phyloP scores from a whole-genome alignment of 2,797 vertebrate species.

The Scomberomorus guttatus region DNA sequence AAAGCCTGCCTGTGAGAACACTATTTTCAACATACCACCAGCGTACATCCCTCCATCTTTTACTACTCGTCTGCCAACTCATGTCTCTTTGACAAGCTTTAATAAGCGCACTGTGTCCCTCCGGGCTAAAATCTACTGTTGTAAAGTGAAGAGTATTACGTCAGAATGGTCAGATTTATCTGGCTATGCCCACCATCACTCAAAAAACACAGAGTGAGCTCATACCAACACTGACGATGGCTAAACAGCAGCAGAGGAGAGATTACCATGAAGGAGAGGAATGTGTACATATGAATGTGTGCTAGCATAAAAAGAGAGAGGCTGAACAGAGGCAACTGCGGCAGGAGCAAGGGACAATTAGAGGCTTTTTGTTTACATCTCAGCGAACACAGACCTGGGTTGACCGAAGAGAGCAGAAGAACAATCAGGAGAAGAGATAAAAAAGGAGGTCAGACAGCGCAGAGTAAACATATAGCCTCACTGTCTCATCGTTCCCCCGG shows the following conservation, averaged over 20 bases:
- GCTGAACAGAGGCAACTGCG: slow-evolving; percentile 19
- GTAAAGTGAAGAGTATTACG: not conserved
- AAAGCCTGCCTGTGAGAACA: slow-evolving; percentile 3
- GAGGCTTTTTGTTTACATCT: slow-evolving; percentile 72
- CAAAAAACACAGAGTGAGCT: slow-evolving; percentile 1
- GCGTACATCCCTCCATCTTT: not conserved
- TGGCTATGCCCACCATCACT: slow-evolving; percentile 19
- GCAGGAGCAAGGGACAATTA: slow-evolving; percentile 53
- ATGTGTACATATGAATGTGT: slow-evolving; percentile 1
- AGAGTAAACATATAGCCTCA: slow-evolving; percentile 63
- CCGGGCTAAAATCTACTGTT: not conserved
- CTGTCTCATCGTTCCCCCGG: slow-evolving; percentile 41
- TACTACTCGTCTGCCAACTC: slow-evolving; percentile 16
- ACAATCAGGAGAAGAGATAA: slow-evolving; percentile 67
- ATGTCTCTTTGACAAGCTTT: slow-evolving; percentile 10
- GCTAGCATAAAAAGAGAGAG: slow-evolving; percentile 6
- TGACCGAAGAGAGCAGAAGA: slow-evolving; percentile 66
- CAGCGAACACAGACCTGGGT: slow-evolving; percentile 63
- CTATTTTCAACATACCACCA: not conserved
- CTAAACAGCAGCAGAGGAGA: slow-evolving; percentile 8
- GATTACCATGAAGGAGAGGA: slow-evolving; percentile 8
- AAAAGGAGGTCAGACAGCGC: slow-evolving; percentile 73
- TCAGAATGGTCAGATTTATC: slow-evolving; percentile 39
- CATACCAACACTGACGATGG: not conserved
- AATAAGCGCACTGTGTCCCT: not conserved